phyloP scores from a whole-genome alignment of 2,797 vertebrate genomes.

The Xiphophorus birchmanni region DNA sequence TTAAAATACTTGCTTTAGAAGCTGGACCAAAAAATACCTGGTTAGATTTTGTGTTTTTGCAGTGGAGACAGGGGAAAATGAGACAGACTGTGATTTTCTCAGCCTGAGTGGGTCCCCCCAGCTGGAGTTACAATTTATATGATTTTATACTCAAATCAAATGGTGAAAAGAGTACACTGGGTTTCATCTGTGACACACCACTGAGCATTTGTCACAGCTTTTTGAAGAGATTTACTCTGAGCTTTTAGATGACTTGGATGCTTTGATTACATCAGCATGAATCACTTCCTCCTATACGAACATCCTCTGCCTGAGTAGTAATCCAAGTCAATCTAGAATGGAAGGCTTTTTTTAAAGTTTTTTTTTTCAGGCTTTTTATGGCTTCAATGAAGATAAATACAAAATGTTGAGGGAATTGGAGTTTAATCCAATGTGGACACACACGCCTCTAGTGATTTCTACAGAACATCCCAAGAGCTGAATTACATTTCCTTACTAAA shows the following conservation, averaged over 20 bases:
- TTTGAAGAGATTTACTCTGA: conserved; percentile 36
- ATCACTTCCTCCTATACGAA: conserved; percentile 46
- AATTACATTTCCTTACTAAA: neutral
- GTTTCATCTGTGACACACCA: conserved; percentile 40
- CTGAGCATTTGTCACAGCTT: conserved; percentile 41
- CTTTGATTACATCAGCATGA: conserved; percentile 46
- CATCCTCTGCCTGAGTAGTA: conserved; percentile 34
- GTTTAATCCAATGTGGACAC: conserved; percentile 4
- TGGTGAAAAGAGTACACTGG: conserved; percentile 6
- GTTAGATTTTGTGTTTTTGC: no score
- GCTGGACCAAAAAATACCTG: no score
- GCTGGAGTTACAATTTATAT: conserved; percentile 17
- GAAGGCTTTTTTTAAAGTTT: neutral
- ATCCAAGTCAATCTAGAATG: conserved; percentile 11
- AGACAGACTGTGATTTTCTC: neutral
- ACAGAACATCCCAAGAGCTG: conserved; percentile 1
- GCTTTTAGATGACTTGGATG: conserved; percentile 33
- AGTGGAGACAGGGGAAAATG: conserved; percentile 2
- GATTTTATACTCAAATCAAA: neutral
- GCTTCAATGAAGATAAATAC: neutral
- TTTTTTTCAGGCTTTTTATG: neutral
- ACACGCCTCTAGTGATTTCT: neutral
- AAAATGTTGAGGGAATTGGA: conserved; percentile 1
- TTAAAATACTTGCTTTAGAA: no score
- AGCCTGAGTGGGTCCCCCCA: conserved; percentile 24